Base-by-base conservation (phyloP, 2,888 invertebrate species). In the Drosophila antonietae region DNA sequence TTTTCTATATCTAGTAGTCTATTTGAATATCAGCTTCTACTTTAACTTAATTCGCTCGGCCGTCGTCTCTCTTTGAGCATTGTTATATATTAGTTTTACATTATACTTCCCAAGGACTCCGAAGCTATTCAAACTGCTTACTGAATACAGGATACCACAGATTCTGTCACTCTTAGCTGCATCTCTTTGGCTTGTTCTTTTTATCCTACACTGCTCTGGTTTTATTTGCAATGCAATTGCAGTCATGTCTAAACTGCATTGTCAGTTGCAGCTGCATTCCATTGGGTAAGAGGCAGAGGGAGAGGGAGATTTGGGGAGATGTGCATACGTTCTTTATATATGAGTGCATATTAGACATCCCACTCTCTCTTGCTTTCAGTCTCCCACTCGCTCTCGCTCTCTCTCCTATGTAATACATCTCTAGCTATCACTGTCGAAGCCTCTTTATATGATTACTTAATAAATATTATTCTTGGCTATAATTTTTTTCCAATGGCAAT, bases 201-300 rank as follows among this genome's bases (percentile, higher is more conserved):
- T 49, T 5, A 18, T 47, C 31, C 14, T 7, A 7, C 35, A n/a
- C 37, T 20, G n/a, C 56, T 56, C 52, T 57, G 44, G 20, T 63
- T 62, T 53, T 53, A 37, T 46, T 44, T 43, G 20, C 31, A n/a
- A 23, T 23, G 3, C 15, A 46, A 15, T 39, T 68, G 68, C 65
- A 66, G n/a, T 44, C 44, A 20, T 37, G 37, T 37, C 65, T 53
- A 65, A 66, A 53, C 66, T 65, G 66, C 68, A 68, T 53, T 49
- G 52, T 46, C 56, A 62, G 55, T 51, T 67, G 62, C 67, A 69
- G 43, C 53, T 68, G 33, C 7, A n/a, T 10, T 23, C 37, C 46
- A 39, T 14, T 37, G 10, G 20, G 3, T 23, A 39, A 3, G 31
- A 56, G 43, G 20, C 10, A 15, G 43, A 6, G 15, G 2, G 23